Conservation (phyloP, 2,888 invertebrate genomes). For the Laspeyria flexula region DNA sequence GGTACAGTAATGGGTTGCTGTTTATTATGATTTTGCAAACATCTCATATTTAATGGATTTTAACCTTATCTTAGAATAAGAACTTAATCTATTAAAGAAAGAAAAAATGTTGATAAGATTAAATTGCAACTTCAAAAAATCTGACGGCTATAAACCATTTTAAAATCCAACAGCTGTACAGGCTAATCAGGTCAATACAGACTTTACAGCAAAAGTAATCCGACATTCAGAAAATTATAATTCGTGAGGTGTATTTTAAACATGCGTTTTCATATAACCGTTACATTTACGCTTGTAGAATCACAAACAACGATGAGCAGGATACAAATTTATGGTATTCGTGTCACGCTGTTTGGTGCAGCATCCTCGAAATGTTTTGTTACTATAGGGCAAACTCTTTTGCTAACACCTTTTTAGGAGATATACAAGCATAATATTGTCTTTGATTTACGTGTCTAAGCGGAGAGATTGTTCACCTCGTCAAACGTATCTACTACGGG, state of each 20-base stretch:
- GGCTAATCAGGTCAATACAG: too few relatives aligned
- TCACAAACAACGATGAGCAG: slow-evolving; percentile 66
- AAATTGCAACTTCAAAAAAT: too few relatives aligned
- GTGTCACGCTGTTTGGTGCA: slow-evolving; percentile 62
- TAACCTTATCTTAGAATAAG: too few relatives aligned
- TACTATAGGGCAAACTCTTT: slow-evolving; percentile 10
- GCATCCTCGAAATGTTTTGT: slow-evolving; percentile 46
- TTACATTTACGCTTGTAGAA: slow-evolving; percentile 66
- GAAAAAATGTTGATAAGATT: too few relatives aligned
- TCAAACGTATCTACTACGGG: slow-evolving; percentile 67
- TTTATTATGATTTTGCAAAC: too few relatives aligned
- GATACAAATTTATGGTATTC: slow-evolving; percentile 67
- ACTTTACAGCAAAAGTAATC: slow-evolving; percentile 13
- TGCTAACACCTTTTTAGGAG: slow-evolving; percentile 4
- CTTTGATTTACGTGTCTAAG: slow-evolving; percentile 43
- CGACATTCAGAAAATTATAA: slow-evolving; percentile 31
- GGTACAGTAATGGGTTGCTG: too few relatives aligned
- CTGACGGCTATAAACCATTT: too few relatives aligned
- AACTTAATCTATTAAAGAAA: too few relatives aligned
- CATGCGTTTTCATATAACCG: slow-evolving; percentile 69
- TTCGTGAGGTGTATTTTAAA: slow-evolving; percentile 46
- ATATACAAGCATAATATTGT: slow-evolving; percentile 14
- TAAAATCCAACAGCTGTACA: too few relatives aligned
- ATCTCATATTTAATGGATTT: too few relatives aligned
- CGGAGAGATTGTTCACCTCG: slow-evolving; percentile 83